Percentiles rank a stretch among this genome's conserved stretches.
Conservation (phyloP, 1,140 invertebrate species). For the Parapsyche elsis region DNA sequence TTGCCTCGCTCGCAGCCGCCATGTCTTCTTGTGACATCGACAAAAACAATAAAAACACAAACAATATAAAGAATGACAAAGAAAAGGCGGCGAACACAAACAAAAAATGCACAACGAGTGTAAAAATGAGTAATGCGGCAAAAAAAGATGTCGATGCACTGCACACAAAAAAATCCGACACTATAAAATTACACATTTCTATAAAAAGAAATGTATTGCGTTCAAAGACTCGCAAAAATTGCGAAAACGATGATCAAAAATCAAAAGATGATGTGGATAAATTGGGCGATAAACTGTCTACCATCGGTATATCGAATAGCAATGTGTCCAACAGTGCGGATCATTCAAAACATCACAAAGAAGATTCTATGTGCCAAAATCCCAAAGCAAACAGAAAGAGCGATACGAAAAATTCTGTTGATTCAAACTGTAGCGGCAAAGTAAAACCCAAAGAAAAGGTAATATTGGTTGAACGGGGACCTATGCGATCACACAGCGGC, state of each 20-base stretch:
- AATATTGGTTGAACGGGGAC: constrained; percentile 2
- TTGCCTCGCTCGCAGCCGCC: background rate
- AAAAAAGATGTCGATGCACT: background rate
- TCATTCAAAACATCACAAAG: background rate
- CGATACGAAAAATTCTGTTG: background rate
- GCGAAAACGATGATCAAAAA: background rate
- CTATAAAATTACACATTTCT: background rate
- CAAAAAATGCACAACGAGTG: constrained; percentile 9
- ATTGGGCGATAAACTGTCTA: background rate
- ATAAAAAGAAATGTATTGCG: background rate
- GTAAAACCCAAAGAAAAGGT: background rate
- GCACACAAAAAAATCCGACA: background rate
- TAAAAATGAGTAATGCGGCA: background rate
- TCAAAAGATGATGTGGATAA: background rate
- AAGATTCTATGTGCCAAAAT: background rate
- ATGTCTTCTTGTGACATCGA: constrained; percentile 24
- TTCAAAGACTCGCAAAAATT: background rate
- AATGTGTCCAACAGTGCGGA: background rate
- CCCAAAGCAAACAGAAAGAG: background rate
- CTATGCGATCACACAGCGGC: background rate
- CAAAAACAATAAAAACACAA: background rate
- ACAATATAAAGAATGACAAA: constrained; percentile 2
- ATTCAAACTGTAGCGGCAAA: background rate
- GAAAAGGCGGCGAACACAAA: background rate
- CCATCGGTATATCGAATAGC: background rate